A percentile compares a stretch with the other conserved stretches of the same genome.
Evolutionary conservation across 2,797 vertebrate species (phyloP).

Genomic region (Cynodonichthys magdalenae): DNA sequence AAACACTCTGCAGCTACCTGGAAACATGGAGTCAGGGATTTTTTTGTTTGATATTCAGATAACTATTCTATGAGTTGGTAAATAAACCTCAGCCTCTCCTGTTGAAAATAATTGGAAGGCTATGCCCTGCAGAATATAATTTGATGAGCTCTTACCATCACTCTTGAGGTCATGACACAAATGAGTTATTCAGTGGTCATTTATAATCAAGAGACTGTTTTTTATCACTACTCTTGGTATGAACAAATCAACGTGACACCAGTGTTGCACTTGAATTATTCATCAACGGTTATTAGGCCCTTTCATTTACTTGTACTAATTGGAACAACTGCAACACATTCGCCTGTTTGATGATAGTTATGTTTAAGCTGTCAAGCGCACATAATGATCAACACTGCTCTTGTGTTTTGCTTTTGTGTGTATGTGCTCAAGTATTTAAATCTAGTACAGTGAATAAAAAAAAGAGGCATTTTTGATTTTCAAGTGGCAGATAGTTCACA

Average conservation of each 20-base stretch:
- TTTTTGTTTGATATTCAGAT: slow-evolving; percentile 59
- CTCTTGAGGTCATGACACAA: slow-evolving; percentile 63
- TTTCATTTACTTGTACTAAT: slow-evolving; percentile 76
- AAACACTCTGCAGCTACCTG: slow-evolving; percentile 38
- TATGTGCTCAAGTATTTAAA: slow-evolving; percentile 31
- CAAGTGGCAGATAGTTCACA: slow-evolving; percentile 2
- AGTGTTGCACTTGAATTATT: slow-evolving; percentile 68
- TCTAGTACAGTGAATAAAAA: slow-evolving; percentile 25
- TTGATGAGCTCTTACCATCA: slow-evolving; percentile 61
- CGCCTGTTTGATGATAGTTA: slow-evolving; percentile 55
- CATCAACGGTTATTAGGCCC: slow-evolving; percentile 60
- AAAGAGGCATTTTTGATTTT: slow-evolving; percentile 22
- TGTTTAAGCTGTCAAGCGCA: slow-evolving; percentile 64
- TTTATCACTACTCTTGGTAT: slow-evolving; percentile 63
- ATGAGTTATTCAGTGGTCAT: slow-evolving; percentile 67
- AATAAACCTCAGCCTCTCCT: slow-evolving; percentile 56
- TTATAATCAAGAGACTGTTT: slow-evolving; percentile 68
- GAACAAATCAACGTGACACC: slow-evolving; percentile 67
- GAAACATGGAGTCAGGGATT: slow-evolving; percentile 34
- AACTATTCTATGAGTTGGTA: slow-evolving; percentile 49
- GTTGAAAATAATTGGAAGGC: slow-evolving; percentile 59
- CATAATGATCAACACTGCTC: slow-evolving; percentile 44
- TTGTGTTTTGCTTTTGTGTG: slow-evolving; percentile 29
- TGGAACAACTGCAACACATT: slow-evolving; percentile 54
- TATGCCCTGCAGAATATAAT: slow-evolving; percentile 47